Evolutionary conservation across 2,888 invertebrate species (phyloP).

Genomic region (Lasioglossum morio): DNA sequence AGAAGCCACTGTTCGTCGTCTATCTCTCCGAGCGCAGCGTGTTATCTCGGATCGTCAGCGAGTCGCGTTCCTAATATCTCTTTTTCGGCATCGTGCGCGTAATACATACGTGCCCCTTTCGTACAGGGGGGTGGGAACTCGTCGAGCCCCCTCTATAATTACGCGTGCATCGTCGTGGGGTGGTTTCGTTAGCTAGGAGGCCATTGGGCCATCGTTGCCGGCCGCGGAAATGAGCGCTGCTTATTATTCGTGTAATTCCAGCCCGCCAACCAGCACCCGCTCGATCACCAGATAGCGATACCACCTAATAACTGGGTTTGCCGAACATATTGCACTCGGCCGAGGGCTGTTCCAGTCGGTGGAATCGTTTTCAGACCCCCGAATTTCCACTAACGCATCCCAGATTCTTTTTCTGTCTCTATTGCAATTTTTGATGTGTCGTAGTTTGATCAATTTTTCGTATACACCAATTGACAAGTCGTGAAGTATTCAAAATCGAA

Average conservation of each 20-base stretch:
- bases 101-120: slow-evolving; percentile 37
- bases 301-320: slow-evolving; percentile 42
- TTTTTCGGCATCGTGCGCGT: slow-evolving; percentile 51
- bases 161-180: slow-evolving; percentile 54
- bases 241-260: slow-evolving; percentile 67
- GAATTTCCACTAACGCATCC: neutral
- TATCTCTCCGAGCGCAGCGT: slow-evolving; percentile 9
- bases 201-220: slow-evolving; percentile 45
- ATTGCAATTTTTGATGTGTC: neutral
- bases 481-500: too few species aligned
- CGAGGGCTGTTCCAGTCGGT: neutral
- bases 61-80: slow-evolving; percentile 48
- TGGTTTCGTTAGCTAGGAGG: slow-evolving; percentile 57
- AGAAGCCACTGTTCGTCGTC: neutral
- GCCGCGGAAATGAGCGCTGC: slow-evolving; percentile 55
- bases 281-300: slow-evolving; percentile 65
- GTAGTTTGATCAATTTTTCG: neutral
- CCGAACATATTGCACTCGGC: slow-evolving; percentile 28
- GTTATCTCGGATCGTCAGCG: slow-evolving; percentile 49
- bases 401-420: neutral
- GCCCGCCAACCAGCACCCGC: slow-evolving; percentile 38
- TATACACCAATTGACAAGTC: too few species aligned
- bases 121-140: slow-evolving; percentile 37
- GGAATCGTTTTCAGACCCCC: slow-evolving; percentile 15
- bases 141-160: slow-evolving; percentile 62